These are phyloP conservation scores for Nerophis ophidion DNA, from an alignment of 2,113 vertebrate genomes.

Conservation along the genomic window DNA sequence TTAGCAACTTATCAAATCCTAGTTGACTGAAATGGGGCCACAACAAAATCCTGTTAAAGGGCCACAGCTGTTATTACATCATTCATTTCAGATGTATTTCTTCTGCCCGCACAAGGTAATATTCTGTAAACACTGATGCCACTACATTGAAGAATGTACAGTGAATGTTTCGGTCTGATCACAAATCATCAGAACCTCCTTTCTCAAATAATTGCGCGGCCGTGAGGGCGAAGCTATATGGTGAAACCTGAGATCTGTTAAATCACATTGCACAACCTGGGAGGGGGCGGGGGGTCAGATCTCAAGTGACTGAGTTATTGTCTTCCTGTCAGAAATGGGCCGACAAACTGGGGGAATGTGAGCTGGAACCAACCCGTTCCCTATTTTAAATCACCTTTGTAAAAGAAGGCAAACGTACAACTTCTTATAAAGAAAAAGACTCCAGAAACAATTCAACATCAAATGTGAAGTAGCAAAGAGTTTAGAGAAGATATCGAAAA, in stretches of 20 bases:
- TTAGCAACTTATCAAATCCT: no score
- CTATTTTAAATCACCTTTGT: constrained; percentile 68
- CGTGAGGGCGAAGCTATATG: background rate
- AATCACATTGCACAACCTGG: constrained; percentile 8
- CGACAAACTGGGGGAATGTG: constrained; percentile 38
- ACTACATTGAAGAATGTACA: no score
- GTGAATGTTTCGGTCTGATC: no score
- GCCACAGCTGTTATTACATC: no score
- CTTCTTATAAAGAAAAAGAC: constrained; percentile 71
- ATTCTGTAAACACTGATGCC: no score
- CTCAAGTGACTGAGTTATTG: constrained; percentile 18
- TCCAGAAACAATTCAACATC: constrained; percentile 47
- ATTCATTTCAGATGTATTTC: no score
- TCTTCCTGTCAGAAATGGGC: constrained; percentile 46
- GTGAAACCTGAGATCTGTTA: background rate
- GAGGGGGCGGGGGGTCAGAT: constrained; percentile 23
- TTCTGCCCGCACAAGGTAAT: no score
- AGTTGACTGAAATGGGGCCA: no score
- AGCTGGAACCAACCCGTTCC: constrained; percentile 66
- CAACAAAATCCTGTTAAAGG: no score
- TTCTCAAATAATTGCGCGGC: constrained; percentile 24
- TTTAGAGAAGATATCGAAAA: constrained; percentile 4
- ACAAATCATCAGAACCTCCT: background rate
- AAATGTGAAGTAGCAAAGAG: constrained; percentile 30
- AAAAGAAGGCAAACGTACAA: constrained; percentile 65